phyloP scores from a whole-genome alignment of 1,140 invertebrate genomes.

The Trialeurodes vaporariorum region DNA sequence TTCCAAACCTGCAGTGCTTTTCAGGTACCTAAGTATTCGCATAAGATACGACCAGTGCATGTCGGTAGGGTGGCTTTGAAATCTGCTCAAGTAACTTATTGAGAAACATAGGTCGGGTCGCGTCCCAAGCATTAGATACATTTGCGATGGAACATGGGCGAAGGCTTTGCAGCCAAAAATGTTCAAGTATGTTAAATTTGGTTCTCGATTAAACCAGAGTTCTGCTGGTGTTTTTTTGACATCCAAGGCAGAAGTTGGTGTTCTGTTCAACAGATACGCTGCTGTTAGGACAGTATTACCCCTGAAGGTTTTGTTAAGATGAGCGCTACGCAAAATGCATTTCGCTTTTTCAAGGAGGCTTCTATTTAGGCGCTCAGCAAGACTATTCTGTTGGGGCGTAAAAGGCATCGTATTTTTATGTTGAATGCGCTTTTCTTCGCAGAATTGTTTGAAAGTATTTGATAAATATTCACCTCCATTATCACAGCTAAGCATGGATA shows the following conservation, averaged over 20 bases:
- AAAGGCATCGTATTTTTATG: conserved; percentile 25
- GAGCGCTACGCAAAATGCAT: conserved; percentile 28
- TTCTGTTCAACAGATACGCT: conserved; percentile 36
- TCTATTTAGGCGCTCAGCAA: conserved; percentile 30
- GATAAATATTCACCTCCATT: conserved; percentile 15
- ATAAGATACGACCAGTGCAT: conserved; percentile 22
- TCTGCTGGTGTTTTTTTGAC: conserved; percentile 28
- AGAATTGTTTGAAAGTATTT: conserved; percentile 20
- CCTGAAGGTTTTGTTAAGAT: conserved; percentile 23
- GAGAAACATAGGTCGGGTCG: conserved; percentile 32
- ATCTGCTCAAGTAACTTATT: conserved; percentile 5
- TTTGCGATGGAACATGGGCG: conserved; percentile 21
- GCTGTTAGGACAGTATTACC: conserved; percentile 32
- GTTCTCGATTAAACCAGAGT: conserved; percentile 8
- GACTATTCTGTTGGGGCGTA: conserved; percentile 30
- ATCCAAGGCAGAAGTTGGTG: conserved; percentile 27
- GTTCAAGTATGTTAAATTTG: conserved; percentile 9
- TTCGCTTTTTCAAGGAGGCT: conserved; percentile 25
- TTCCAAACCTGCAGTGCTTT: conserved; percentile 18
- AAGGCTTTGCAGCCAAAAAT: conserved; percentile 17
- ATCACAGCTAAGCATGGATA: not conserved
- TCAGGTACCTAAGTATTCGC: conserved; percentile 25
- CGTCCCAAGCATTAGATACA: conserved; percentile 31
- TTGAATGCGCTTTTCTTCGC: conserved; percentile 24
- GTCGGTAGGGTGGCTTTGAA: conserved; percentile 9